These are phyloP conservation scores for Epinotia bilunana DNA, from an alignment of 2,888 invertebrate genomes.

Conservation along the genomic window DNA sequence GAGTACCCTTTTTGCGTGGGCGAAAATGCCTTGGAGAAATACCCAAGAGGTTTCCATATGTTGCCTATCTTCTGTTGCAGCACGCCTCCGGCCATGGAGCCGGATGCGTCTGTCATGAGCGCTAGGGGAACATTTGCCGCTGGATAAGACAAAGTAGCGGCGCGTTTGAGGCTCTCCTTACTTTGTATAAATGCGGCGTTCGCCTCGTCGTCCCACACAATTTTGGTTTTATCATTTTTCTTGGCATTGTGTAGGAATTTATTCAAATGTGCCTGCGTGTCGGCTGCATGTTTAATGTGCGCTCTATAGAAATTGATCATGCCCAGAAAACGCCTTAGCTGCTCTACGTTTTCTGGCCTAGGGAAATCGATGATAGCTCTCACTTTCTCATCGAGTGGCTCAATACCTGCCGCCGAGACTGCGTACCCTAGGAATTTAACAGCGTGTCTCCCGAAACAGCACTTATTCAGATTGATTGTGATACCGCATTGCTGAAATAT, in stretches of 20 bases:
- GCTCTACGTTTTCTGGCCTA: no score
- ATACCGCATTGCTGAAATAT: neutral
- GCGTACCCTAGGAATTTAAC: neutral
- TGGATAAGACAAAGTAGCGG: conserved; percentile 39
- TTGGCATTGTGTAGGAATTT: no score
- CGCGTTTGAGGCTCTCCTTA: conserved; percentile 18
- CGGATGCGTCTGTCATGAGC: conserved; percentile 48
- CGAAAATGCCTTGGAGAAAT: conserved; percentile 47
- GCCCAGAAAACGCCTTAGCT: no score
- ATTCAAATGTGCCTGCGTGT: no score
- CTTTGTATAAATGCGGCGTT: neutral
- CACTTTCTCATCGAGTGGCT: no score
- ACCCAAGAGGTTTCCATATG: conserved; percentile 48
- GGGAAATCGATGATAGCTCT: no score
- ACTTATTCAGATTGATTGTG: neutral
- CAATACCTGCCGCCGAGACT: neutral
- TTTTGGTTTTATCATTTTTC: no score
- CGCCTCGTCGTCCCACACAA: neutral
- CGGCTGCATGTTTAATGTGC: neutral
- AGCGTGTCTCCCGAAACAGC: neutral
- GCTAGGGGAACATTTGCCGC: conserved; percentile 24
- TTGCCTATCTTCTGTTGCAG: conserved; percentile 45
- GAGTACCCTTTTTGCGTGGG: conserved; percentile 44
- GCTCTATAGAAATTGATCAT: no score
- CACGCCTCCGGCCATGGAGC: conserved; percentile 46